phyloP scores from a whole-genome alignment of 2,888 invertebrate species.

The Smittia sp. region DNA sequence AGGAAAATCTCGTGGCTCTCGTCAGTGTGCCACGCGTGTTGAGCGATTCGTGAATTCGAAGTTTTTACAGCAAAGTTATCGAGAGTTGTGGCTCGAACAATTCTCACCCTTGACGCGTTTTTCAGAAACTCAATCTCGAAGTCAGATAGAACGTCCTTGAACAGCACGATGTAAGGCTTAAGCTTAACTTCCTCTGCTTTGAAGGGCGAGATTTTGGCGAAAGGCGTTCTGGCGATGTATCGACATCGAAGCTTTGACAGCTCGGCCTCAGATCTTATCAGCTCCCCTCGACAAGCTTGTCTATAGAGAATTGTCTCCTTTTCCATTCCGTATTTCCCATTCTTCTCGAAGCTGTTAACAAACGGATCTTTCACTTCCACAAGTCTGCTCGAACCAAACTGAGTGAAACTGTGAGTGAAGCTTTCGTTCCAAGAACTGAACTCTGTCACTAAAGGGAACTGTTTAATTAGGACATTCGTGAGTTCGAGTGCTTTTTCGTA shows the following conservation, averaged over 20 bases:
- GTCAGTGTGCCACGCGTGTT: conserved; percentile 23
- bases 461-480: background rate
- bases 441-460: background rate
- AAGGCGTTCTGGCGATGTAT: background rate
- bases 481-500: background rate
- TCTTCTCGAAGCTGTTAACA: background rate
- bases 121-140: conserved; percentile 57
- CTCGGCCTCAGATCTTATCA: background rate
- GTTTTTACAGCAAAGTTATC: background rate
- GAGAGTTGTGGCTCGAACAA: background rate
- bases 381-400: background rate
- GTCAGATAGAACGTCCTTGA: conserved; percentile 58
- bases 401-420: background rate
- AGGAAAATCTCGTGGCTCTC: background rate
- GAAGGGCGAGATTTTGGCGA: conserved; percentile 49
- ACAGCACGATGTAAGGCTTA: conserved; percentile 58
- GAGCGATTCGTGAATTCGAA: background rate
- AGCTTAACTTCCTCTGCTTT: conserved; percentile 57
- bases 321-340: background rate
- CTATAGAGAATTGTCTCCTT: background rate
- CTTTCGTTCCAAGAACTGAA: background rate
- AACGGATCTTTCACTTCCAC: background rate
- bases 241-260: background rate
- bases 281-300: background rate
- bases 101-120: background rate